Evolutionary conservation across 2,797 vertebrate species (phyloP).

Genomic region (Mycteria americana): DNA sequence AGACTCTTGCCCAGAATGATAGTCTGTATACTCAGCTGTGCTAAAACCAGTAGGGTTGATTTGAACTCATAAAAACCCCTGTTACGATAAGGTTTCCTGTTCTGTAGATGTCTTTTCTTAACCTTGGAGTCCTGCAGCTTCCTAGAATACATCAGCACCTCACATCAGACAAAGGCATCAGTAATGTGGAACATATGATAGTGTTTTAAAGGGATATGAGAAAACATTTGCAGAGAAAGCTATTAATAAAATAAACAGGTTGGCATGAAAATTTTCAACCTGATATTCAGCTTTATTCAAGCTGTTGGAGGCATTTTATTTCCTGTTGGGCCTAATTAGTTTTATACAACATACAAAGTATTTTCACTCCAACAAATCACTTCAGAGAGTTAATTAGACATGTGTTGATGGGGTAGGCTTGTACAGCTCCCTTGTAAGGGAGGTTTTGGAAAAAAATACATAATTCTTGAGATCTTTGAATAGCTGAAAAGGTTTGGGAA

Average conservation of each 20-base stretch:
- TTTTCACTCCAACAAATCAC: not conserved
- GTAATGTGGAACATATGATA: not conserved
- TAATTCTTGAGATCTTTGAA: not conserved
- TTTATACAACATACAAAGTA: not conserved
- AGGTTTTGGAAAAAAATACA: not conserved
- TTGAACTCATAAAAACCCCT: not conserved
- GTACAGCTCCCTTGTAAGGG: not conserved
- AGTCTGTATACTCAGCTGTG: not conserved
- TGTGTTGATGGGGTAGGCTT: not conserved
- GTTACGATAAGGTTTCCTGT: not conserved
- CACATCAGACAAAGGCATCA: not conserved
- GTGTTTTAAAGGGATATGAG: not conserved
- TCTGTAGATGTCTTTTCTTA: not conserved
- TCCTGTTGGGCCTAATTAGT: not conserved
- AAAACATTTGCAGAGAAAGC: not conserved
- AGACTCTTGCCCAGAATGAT: no score
- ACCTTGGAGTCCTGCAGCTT: not conserved
- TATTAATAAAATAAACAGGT: not conserved
- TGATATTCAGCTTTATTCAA: not conserved
- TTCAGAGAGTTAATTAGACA: not conserved
- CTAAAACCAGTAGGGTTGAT: not conserved
- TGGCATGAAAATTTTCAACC: not conserved
- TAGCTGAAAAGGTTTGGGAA: not conserved
- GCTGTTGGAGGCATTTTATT: not conserved
- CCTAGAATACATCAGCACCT: not conserved